Evolutionary conservation across 2,113 vertebrate species (phyloP), one percentile per base, ranked within the genome.

Genomic region (Mesoclemmys tuberculata): DNA sequence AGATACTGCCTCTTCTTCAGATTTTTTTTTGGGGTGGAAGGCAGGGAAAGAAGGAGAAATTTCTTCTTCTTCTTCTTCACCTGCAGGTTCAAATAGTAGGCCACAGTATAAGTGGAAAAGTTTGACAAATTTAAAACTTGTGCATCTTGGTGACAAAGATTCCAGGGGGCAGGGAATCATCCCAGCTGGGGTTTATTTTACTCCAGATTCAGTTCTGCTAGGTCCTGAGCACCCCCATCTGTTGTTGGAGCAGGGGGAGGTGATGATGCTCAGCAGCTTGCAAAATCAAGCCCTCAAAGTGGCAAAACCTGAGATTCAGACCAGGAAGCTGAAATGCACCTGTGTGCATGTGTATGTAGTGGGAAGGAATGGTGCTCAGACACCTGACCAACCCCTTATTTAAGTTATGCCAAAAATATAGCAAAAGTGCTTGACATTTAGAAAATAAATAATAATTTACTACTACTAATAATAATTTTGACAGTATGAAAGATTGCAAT

Each of bases 1-100:
- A 41, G 22, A 83, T 93, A 16, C 91, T 89, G 8, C 88, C 84
- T 93, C 74, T 85, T 94, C 55, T 75, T 88, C 74, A 89, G 89
- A 74, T 84, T 41, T 96, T 87, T 87, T 80, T 84, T 31, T 6
- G 26, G 41, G 11, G 74, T 11, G 24, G 4, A 3, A 11, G 11
- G 12, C 24, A 46, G 74, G 26, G 24, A 13, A 44, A 41, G 74
- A 46, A 77, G 41, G 11, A 14, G 12, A 46, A 27, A 24, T 41
- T 26, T 44, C 24, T 77, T 44, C 41, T 75, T 75, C 24, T 77
- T 77, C 44, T 74, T 74, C 22, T 75, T 75, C 18, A 46, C 13
- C 41, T 77, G 41, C 16, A 77, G 46, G 74, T 27, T 26, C 14
- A 41, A 77, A 46, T 44, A 38, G 27, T 27, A 46, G 74, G 41